Evolutionary conservation across 1,140 invertebrate species (phyloP), one percentile per base, ranked within the genome.

Genomic region (Lycorma delicatula): DNA sequence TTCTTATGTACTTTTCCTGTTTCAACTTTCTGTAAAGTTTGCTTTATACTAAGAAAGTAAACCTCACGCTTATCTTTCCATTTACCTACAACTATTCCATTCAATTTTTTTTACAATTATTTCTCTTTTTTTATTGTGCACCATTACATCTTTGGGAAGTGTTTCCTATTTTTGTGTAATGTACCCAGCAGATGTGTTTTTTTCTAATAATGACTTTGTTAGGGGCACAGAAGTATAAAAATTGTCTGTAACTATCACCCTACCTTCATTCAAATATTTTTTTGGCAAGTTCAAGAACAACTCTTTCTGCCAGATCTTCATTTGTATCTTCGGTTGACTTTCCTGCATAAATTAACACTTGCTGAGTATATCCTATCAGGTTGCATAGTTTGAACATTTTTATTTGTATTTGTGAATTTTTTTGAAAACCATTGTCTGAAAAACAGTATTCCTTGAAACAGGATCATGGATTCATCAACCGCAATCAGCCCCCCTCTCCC

Each of bases 171-270:
- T 23, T 29, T 16, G 16, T 48, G 38, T 1, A 63, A 26, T 18
- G 65, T 65, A 7, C 68, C 71, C 26, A 69, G 58, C 29, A 68
- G 34, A 64, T 73, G 67, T 73, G 3, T 71, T 63, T 29, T 64
- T 67, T 9, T 59, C 1, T 16, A 70, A 60, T 20, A 76, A 62
- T 52, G 65, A 63, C 36, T 66, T 25, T 0, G 69, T 68, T 20
- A 76, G 56, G 22, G 54, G 18, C 20, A 69, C 41, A 26, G 65
- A 70, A 0, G 68, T 72, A 56, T 76, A 74, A 61, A 65, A 75
- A 63, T 75, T 75, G 60, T 76, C 72, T 13, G 69, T 71, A 58
- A 63, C 68, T 29, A 77, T 12, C 20, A 66, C 67, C 59, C 74
- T 71, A 5, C 67, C 68, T 57, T 64, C 63, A 60, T 70, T 54